Conservation (phyloP, 2,888 invertebrate species). For the Pseudococcus longispinus region DNA sequence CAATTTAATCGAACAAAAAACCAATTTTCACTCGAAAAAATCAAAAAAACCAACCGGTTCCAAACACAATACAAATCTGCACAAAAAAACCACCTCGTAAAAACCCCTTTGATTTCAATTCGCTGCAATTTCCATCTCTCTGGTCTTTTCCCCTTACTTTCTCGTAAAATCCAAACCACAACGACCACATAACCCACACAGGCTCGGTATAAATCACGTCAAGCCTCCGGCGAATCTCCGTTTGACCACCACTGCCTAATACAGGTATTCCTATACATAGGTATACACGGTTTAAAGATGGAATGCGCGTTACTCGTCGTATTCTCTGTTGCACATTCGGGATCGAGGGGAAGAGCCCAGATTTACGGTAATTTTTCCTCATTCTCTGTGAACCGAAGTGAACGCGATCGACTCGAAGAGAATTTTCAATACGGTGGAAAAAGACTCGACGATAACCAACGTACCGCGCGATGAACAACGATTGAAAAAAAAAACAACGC, state of each 20-base stretch:
- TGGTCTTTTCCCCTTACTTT: not conserved
- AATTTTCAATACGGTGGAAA: not conserved
- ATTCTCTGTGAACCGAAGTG: too few relatives aligned
- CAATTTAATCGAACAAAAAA: too few relatives aligned
- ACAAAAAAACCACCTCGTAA: too few relatives aligned
- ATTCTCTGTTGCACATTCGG: not conserved
- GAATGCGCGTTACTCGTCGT: not conserved
- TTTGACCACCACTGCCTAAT: not conserved
- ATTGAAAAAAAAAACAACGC: not conserved
- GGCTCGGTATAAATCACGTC: not conserved
- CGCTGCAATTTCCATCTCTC: not conserved
- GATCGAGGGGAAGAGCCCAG: not conserved
- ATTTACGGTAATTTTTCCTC: not conserved
- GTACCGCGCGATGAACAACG: not conserved
- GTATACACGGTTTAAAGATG: not conserved
- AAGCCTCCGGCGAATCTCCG: not conserved
- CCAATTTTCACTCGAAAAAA: too few relatives aligned
- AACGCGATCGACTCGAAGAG: not conserved
- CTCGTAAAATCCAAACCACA: not conserved
- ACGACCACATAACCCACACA: not conserved
- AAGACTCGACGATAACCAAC: not conserved
- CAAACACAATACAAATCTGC: too few relatives aligned
- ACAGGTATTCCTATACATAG: not conserved
- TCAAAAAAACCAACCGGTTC: too few relatives aligned
- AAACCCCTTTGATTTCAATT: too few relatives aligned